Base-by-base conservation (phyloP, 2,888 invertebrate genomes). In the Drosophila siamana region DNA sequence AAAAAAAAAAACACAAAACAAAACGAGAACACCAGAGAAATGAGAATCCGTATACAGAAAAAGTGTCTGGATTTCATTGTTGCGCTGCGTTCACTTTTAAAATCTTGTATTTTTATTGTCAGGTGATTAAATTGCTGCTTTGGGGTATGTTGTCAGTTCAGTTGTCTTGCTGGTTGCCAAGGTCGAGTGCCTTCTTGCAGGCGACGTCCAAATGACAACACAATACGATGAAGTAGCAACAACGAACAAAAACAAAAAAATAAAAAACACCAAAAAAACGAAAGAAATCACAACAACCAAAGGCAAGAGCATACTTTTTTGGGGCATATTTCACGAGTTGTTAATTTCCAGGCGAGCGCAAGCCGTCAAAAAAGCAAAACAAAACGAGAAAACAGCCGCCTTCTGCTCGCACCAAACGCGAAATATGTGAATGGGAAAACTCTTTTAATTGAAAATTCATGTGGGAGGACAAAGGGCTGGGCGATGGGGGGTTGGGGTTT, bases 361-460 rank as follows among this genome's bases (percentile, higher is more conserved):
- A 60, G 74, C 65, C 65, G 64, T 77, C 68, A 74, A 26, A 19
- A 24, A 15, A 33, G 22, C 26, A 63, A 80, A 55, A 55, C 52
- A 26, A 22, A 28, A 41, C n/a, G 61, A 33, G 51, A 50, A 51
- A 11, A 33, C 33, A 33, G 33, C 33, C 33, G 33, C 33, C 33
- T 11, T 30, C 43, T n/a, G n/a, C n/a, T n/a, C n/a, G n/a, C n/a
- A n/a, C n/a, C n/a, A n/a, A n/a, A n/a, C n/a, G 56, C 43, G 28
- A 51, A 54, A 57, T 60, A 47, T 54, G 61, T 56, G 74, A 54
- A 57, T 60, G 16, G 47, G 46, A 73, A 71, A 73, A 75, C 71
- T 66, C 63, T 79, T 82, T 81, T 85, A 81, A 81, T 81, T 81
- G 86, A 85, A 81, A 81, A 74, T 82, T 82, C 82, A 85, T 79